phyloP scores from a whole-genome alignment of 2,113 vertebrate species.

The Stegostoma tigrinum region DNA sequence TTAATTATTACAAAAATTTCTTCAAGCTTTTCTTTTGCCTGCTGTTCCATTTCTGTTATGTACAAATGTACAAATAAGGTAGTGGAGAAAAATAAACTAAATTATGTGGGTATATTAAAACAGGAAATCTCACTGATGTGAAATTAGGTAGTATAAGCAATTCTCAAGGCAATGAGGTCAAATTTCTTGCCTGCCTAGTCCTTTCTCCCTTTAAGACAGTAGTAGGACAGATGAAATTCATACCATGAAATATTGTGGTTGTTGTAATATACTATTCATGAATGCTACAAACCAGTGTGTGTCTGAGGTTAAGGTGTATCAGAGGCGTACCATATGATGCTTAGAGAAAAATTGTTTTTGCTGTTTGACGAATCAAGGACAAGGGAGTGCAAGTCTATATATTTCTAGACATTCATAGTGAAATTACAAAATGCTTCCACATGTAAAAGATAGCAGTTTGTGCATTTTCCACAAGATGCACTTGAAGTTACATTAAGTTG shows the following conservation, averaged over 20 bases:
- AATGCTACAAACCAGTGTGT: neutral
- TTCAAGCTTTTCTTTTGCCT: neutral
- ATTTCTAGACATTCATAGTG: too few relatives aligned
- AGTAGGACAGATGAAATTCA: neutral
- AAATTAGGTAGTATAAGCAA: neutral
- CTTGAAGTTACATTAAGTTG: too few relatives aligned
- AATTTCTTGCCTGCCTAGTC: neutral
- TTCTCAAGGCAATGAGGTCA: neutral
- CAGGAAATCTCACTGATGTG: neutral
- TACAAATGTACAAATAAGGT: neutral
- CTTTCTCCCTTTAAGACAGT: neutral
- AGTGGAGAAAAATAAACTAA: neutral
- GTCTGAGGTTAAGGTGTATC: neutral
- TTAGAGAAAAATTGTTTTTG: too few relatives aligned
- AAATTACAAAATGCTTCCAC: too few relatives aligned
- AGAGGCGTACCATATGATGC: too few relatives aligned
- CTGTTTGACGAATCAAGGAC: too few relatives aligned
- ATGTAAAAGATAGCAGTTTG: too few relatives aligned
- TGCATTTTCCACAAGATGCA: too few relatives aligned
- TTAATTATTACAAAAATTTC: neutral
- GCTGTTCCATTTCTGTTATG: neutral
- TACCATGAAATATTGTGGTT: neutral
- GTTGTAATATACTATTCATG: neutral
- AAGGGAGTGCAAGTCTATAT: too few relatives aligned
- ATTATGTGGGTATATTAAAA: neutral